Percentiles rank a stretch among this genome's conserved stretches.
Conservation (phyloP, 2,113 vertebrate genomes). For the Poeciliopsis prolifica region DNA sequence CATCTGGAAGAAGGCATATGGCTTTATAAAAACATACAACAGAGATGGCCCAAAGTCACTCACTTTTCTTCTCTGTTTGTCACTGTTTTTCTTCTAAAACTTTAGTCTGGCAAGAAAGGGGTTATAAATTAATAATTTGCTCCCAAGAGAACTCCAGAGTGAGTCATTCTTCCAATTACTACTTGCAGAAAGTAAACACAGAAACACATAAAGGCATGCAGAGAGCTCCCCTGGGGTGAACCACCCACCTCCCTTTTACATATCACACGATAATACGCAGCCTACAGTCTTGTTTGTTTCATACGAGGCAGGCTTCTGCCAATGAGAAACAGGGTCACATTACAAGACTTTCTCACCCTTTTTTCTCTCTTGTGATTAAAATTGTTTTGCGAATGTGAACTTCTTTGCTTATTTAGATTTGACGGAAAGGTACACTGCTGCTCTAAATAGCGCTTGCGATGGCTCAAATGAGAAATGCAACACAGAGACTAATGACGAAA, state of each 20-base stretch:
- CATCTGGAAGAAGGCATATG: not conserved
- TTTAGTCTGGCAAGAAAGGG: constrained; percentile 39
- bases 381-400: not conserved
- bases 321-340: constrained; percentile 49
- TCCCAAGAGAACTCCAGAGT: constrained; percentile 48
- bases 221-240: constrained; percentile 40
- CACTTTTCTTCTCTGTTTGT: constrained; percentile 13
- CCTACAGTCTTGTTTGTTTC: constrained; percentile 5
- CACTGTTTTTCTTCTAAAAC: constrained; percentile 40
- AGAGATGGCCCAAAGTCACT: constrained; percentile 23
- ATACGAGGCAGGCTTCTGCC: constrained; percentile 47
- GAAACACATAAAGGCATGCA: constrained; percentile 48
- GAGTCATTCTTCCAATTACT: constrained; percentile 66
- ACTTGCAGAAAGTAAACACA: constrained; percentile 53
- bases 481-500: constrained; percentile 7
- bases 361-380: constrained; percentile 1
- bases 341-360: not conserved
- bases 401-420: not conserved
- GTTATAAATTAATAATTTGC: constrained; percentile 62
- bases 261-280: constrained; percentile 23
- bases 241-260: constrained; percentile 19
- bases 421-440: not conserved
- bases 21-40: constrained; percentile 21
- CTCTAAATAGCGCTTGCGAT: constrained; percentile 8
- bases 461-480: constrained; percentile 1